These are phyloP conservation scores for Symphodus melops DNA, from an alignment of 2,113 vertebrate species.

Conservation along the genomic window DNA sequence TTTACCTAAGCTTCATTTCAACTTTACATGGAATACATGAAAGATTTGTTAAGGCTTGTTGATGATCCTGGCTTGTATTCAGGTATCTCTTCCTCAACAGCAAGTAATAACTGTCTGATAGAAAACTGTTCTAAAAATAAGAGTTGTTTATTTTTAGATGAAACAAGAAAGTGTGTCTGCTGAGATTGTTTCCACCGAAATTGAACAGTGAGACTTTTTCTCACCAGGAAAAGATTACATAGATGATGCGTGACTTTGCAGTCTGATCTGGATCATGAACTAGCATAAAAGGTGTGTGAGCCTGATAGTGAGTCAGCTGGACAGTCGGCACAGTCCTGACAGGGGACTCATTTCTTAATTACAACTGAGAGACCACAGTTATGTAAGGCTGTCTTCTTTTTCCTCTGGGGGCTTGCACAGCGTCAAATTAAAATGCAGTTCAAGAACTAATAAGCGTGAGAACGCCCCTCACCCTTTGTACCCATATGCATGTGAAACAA, in stretches of 20 bases:
- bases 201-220: neutral
- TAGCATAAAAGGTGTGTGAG: constrained; percentile 9
- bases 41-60: neutral
- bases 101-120: constrained; percentile 8
- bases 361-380: constrained; percentile 31
- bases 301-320: constrained; percentile 17
- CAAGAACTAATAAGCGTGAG: constrained; percentile 16
- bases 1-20: constrained; percentile 19
- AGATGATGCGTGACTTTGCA: constrained; percentile 23
- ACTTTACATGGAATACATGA: neutral
- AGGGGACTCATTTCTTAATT: constrained; percentile 19
- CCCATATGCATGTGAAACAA: constrained; percentile 37
- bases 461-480: constrained; percentile 12
- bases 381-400: constrained; percentile 26
- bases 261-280: constrained; percentile 22
- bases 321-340: constrained; percentile 24
- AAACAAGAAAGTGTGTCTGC: constrained; percentile 32
- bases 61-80: neutral
- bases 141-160: constrained; percentile 53
- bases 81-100: constrained; percentile 7
- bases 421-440: constrained; percentile 46
- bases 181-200: neutral
- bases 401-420: constrained; percentile 14
- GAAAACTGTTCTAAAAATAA: constrained; percentile 40
- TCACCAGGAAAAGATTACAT: neutral